A percentile compares a stretch with the other conserved stretches of the same genome.
phyloP scores from a whole-genome alignment of 2,888 invertebrate species.

The Volucella zonaria region DNA sequence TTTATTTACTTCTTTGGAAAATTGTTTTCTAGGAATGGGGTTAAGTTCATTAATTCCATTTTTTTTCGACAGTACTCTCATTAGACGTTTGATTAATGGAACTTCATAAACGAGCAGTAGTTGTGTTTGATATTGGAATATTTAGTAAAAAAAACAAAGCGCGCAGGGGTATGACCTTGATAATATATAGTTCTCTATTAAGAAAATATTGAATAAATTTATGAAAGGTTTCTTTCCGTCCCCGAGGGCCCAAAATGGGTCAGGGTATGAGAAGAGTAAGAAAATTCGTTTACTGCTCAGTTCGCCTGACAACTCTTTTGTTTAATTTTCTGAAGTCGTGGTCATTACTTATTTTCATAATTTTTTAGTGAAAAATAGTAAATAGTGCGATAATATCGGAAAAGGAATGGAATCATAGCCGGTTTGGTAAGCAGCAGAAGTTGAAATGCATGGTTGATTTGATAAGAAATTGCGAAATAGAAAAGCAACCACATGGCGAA shows the following conservation, averaged over 20 bases:
- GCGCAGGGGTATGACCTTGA: slow-evolving; percentile 1
- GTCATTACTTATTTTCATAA: background rate
- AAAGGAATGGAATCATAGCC: too few species aligned
- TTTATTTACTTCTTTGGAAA: slow-evolving; percentile 31
- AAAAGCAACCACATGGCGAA: too few species aligned
- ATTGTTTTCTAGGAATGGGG: slow-evolving; percentile 11
- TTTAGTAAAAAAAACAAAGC: slow-evolving; percentile 4
- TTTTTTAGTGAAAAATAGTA: too few species aligned
- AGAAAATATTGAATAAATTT: background rate
- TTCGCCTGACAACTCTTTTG: slow-evolving; percentile 43
- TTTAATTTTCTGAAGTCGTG: background rate
- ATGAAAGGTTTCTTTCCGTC: background rate
- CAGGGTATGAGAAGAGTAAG: slow-evolving; percentile 3
- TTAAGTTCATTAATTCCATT: slow-evolving; percentile 26
- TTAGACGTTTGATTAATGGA: slow-evolving; percentile 47
- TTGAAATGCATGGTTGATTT: too few species aligned
- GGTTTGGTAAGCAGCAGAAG: too few species aligned
- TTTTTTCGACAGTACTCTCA: slow-evolving; percentile 33
- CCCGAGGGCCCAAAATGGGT: background rate
- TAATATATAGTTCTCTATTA: slow-evolving; percentile 9
- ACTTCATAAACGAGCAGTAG: slow-evolving; percentile 4
- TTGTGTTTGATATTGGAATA: background rate
- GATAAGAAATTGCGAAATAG: too few species aligned
- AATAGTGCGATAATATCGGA: too few species aligned
- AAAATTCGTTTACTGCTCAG: background rate